These are phyloP conservation scores for Turritopsis dohrnii DNA, from an alignment of 30 jellyfish, hydroid and myxozoan species.

Conservation along the genomic window DNA sequence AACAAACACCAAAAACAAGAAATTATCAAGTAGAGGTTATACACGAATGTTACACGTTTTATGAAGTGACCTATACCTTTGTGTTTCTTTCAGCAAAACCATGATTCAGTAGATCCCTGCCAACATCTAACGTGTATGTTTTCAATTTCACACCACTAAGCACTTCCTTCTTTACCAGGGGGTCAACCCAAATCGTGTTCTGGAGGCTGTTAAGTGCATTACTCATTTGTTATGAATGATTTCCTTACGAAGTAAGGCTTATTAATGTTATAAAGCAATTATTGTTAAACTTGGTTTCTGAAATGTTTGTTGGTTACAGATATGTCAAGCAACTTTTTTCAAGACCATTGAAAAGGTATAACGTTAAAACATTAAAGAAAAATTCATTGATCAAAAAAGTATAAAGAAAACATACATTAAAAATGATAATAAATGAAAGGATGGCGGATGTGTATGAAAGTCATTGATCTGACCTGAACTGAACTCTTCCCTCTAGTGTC, in stretches of 20 bases:
- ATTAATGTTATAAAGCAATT: too few relatives aligned
- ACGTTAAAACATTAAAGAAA: too few relatives aligned
- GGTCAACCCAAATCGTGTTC: conserved; percentile 88
- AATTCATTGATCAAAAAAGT: neutral
- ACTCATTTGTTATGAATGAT: too few relatives aligned
- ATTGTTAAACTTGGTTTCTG: too few relatives aligned
- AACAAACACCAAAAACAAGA: neutral
- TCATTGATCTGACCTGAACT: conserved; percentile 48
- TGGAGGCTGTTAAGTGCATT: conserved; percentile 26
- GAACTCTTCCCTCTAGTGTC: conserved; percentile 72
- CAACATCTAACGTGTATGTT: conserved; percentile 45
- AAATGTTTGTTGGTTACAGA: too few relatives aligned
- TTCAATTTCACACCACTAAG: conserved; percentile 46
- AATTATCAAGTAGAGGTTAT: neutral
- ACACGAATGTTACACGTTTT: neutral
- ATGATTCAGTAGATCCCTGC: conserved; percentile 40
- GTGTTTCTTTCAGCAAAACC: conserved; percentile 64
- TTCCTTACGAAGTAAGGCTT: too few relatives aligned
- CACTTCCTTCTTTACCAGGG: conserved; percentile 52
- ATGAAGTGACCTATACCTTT: conserved; percentile 27
- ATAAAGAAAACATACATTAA: neutral
- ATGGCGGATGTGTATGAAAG: neutral
- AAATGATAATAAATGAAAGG: neutral
- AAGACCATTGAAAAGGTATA: too few relatives aligned
- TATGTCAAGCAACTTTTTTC: too few relatives aligned